These are phyloP conservation scores for Sandelia bainsii DNA, from an alignment of 2,797 vertebrate genomes.

Conservation along the genomic window DNA sequence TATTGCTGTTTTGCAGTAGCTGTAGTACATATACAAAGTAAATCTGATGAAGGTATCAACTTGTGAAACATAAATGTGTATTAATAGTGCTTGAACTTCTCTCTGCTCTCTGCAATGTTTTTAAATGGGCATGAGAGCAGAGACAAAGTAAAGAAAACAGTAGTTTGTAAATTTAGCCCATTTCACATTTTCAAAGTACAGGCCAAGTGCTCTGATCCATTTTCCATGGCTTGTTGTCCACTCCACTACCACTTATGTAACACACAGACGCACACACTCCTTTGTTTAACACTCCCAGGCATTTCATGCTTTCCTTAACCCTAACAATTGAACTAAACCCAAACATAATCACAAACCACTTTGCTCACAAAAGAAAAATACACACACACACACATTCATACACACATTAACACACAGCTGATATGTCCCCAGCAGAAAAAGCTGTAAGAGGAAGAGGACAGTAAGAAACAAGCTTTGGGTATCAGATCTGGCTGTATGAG, in stretches of 20 bases:
- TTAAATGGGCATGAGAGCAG: not conserved
- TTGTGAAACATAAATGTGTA: too few relatives aligned
- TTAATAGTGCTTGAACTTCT: too few relatives aligned
- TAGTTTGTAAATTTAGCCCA: not conserved
- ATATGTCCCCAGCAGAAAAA: too few relatives aligned
- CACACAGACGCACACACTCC: slow-evolving; percentile 13
- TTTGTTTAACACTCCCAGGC: slow-evolving; percentile 1
- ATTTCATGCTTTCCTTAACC: slow-evolving; percentile 43
- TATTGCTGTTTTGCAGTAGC: too few relatives aligned
- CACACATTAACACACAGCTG: not conserved
- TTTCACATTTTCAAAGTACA: not conserved
- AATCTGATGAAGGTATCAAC: too few relatives aligned
- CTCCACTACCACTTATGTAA: slow-evolving; percentile 39
- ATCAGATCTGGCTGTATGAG: too few relatives aligned
- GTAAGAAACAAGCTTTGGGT: not conserved
- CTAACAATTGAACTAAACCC: slow-evolving; percentile 25
- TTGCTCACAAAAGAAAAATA: not conserved
- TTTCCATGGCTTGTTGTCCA: slow-evolving; percentile 22
- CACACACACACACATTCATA: not conserved
- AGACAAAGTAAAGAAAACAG: not conserved
- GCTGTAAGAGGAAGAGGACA: too few relatives aligned
- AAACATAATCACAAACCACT: slow-evolving; percentile 7
- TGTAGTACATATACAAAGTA: too few relatives aligned
- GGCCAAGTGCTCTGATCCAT: slow-evolving; percentile 30
- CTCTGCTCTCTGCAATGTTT: not conserved